Percentiles rank a stretch among this genome's conserved stretches.
Evolutionary conservation across 2,888 invertebrate species (phyloP).

Genomic region (Melipona beecheii): DNA sequence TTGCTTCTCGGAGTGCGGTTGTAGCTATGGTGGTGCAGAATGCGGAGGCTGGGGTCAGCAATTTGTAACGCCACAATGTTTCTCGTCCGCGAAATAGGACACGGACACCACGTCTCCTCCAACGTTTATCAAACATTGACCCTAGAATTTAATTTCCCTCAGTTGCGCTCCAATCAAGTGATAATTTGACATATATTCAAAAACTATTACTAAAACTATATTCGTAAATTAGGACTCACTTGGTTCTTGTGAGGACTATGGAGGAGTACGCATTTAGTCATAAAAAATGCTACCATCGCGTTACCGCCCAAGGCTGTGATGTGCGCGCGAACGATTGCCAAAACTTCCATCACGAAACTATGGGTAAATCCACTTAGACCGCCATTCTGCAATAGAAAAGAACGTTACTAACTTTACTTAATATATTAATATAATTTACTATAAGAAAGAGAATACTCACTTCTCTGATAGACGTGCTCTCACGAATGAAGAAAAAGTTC

Average conservation of each 20-base stretch:
- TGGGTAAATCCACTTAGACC: constrained; percentile 98
- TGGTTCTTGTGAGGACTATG: constrained; percentile 98
- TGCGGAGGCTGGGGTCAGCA: constrained; percentile 82
- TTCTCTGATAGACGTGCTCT: constrained; percentile 96
- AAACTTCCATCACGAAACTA: constrained; percentile 95
- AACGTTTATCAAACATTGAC: constrained; percentile 97
- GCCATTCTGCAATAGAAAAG: constrained; percentile 87
- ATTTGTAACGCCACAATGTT: constrained; percentile 73
- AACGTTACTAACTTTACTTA: neutral
- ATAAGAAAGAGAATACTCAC: constrained; percentile 74
- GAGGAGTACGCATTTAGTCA: constrained; percentile 95
- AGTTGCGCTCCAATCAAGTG: too few species aligned
- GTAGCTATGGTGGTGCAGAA: constrained; percentile 80
- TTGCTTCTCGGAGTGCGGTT: constrained; percentile 39
- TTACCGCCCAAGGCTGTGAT: constrained; percentile 97
- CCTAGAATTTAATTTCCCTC: constrained; percentile 87
- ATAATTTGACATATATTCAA: neutral
- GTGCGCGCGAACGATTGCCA: constrained; percentile 97
- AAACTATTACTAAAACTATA: too few species aligned
- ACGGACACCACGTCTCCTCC: constrained; percentile 97
- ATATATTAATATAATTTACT: neutral
- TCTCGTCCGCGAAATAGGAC: constrained; percentile 88
- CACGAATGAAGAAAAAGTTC: constrained; percentile 97
- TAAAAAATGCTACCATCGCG: constrained; percentile 96
- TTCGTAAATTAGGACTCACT: constrained; percentile 84